These are phyloP conservation scores for Coleophora flavipennella DNA, from an alignment of 2,888 invertebrate genomes.

Conservation along the genomic window DNA sequence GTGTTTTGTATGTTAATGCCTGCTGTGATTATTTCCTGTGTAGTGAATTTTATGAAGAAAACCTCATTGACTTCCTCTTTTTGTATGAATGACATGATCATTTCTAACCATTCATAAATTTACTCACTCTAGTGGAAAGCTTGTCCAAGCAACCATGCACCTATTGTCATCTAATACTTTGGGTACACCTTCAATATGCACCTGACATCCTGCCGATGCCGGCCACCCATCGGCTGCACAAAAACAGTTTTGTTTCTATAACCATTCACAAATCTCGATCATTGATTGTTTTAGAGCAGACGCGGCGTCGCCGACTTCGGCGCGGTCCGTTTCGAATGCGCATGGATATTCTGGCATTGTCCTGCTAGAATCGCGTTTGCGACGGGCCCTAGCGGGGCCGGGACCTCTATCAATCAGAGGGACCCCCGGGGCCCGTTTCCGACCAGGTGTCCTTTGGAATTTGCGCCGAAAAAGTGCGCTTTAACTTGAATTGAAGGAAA, in stretches of 20 bases:
- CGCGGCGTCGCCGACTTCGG: conserved; percentile 54
- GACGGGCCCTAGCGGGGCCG: conserved; percentile 19
- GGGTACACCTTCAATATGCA: conserved; percentile 33
- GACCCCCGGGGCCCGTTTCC: conserved; percentile 69
- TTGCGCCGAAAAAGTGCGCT: conserved; percentile 65
- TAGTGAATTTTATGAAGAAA: no score
- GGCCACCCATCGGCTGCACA: conserved; percentile 38
- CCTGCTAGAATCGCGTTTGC: conserved; percentile 44
- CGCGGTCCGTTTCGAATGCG: conserved; percentile 23
- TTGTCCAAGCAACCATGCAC: neutral
- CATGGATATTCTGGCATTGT: conserved; percentile 34
- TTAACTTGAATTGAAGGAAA: conserved; percentile 48
- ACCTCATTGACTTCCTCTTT: no score
- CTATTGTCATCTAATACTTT: conserved; percentile 14
- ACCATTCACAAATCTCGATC: conserved; percentile 63
- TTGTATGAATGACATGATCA: no score
- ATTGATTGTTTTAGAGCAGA: conserved; percentile 71
- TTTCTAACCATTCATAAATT: neutral
- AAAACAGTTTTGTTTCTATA: conserved; percentile 56
- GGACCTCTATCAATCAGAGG: conserved; percentile 64
- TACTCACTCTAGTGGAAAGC: neutral
- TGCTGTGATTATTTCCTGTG: no score
- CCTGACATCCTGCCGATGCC: conserved; percentile 38
- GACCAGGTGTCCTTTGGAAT: conserved; percentile 71
- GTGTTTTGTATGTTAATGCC: no score